Evolutionary conservation across 2,113 vertebrate species (phyloP).

Genomic region (Phyllostomus discolor): DNA sequence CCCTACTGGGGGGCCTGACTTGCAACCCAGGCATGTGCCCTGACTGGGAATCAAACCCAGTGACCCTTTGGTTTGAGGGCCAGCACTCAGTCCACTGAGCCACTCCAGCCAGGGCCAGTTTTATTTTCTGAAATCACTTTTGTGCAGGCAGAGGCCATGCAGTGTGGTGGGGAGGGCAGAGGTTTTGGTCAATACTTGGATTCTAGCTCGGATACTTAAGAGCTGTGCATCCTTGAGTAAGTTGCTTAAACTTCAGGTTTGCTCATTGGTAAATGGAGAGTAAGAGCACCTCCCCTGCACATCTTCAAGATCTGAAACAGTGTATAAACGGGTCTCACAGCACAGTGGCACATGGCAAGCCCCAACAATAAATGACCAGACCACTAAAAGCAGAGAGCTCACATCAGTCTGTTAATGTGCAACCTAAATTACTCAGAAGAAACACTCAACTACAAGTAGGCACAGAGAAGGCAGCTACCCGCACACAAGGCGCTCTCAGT

Average conservation of each 20-base stretch:
- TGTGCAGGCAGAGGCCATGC: background rate
- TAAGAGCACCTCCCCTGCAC: background rate
- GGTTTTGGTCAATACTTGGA: background rate
- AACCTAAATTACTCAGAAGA: background rate
- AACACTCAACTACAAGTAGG: background rate
- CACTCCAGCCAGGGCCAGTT: background rate
- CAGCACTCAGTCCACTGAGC: no score
- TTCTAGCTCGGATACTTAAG: background rate
- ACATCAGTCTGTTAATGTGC: background rate
- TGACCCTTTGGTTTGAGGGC: no score
- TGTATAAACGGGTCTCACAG: background rate
- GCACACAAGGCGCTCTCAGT: no score
- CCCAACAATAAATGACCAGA: background rate
- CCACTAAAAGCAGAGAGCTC: background rate
- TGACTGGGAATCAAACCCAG: no score
- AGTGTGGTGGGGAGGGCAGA: background rate
- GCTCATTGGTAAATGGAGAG: background rate
- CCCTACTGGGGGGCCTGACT: no score
- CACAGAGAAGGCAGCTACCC: background rate
- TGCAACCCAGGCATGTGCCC: no score
- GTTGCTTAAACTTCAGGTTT: background rate
- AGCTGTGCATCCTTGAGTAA: background rate
- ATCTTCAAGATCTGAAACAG: background rate
- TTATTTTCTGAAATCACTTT: background rate
- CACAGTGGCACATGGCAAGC: background rate